Evolutionary conservation across 1,140 invertebrate species (phyloP).

Genomic region (Macrotrachela quadricornifera): DNA sequence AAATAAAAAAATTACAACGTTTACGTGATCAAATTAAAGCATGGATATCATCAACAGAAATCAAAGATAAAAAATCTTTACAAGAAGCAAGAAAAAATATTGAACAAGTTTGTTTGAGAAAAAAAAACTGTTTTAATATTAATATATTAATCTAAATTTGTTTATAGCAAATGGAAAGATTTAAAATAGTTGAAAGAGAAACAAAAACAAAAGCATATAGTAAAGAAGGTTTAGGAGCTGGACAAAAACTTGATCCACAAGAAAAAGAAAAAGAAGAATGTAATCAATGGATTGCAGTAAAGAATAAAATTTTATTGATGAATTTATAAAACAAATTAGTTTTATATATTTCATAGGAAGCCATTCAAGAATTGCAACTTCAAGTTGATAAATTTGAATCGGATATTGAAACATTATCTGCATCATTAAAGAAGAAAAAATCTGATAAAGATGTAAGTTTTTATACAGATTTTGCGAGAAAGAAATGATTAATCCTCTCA

Average conservation of each 20-base stretch:
- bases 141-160: too few relatives aligned
- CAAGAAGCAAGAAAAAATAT: slow-evolving; percentile 89
- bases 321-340: slow-evolving; percentile 23
- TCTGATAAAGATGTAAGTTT: too few relatives aligned
- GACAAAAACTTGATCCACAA: slow-evolving; percentile 89
- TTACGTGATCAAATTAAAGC: slow-evolving; percentile 99
- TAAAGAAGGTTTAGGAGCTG: slow-evolving; percentile 80
- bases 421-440: too few relatives aligned
- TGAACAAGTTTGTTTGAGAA: slow-evolving; percentile 56
- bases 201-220: slow-evolving; percentile 97
- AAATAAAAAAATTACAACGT: slow-evolving; percentile 95
- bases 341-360: slow-evolving; percentile 22
- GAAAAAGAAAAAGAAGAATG: slow-evolving; percentile 90
- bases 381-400: too few relatives aligned
- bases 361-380: not conserved
- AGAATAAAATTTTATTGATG: not conserved
- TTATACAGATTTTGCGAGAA: too few relatives aligned
- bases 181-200: slow-evolving; percentile 95
- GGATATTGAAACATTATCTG: too few relatives aligned
- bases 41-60: slow-evolving; percentile 95
- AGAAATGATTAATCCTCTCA: too few relatives aligned
- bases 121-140: not conserved
- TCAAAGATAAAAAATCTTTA: slow-evolving; percentile 90
- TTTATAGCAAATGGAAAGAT: slow-evolving; percentile 91
- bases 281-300: slow-evolving; percentile 66